These are phyloP conservation scores for Carcharodon carcharias DNA, from an alignment of 2,797 vertebrate genomes.

Conservation along the genomic window DNA sequence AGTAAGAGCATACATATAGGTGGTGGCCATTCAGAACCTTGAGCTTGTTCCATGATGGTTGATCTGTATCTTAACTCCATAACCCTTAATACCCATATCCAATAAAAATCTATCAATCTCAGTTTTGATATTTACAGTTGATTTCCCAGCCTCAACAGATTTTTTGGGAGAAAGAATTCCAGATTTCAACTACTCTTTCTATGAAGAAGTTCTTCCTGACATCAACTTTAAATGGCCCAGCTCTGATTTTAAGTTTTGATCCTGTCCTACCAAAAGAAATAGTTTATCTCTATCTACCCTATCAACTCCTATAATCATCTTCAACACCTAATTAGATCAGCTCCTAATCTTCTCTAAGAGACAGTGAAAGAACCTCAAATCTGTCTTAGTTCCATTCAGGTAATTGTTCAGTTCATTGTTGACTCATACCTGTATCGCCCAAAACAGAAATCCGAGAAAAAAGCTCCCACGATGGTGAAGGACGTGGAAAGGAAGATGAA, in stretches of 20 bases:
- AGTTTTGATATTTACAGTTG: background rate
- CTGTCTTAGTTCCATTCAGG: background rate
- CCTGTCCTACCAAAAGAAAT: background rate
- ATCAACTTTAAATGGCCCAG: too few relatives aligned
- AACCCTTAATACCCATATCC: background rate
- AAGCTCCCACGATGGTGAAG: constrained; percentile 27
- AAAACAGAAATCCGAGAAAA: constrained; percentile 13
- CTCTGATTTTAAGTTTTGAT: background rate
- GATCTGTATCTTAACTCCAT: background rate
- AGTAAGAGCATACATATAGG: background rate
- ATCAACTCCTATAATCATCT: background rate
- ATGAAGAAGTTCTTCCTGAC: background rate
- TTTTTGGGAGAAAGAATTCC: background rate
- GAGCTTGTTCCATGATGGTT: background rate
- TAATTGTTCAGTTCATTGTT: background rate
- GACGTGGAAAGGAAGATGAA: background rate
- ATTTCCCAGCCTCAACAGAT: background rate
- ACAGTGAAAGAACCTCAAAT: background rate
- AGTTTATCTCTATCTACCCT: background rate
- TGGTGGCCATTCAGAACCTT: background rate
- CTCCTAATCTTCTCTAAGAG: background rate
- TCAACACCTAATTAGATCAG: background rate
- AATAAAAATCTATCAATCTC: background rate
- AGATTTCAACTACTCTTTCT: background rate
- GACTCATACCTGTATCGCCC: constrained; percentile 28